These are phyloP conservation scores for Atta texana DNA, from an alignment of 1,140 invertebrate species.

Conservation along the genomic window DNA sequence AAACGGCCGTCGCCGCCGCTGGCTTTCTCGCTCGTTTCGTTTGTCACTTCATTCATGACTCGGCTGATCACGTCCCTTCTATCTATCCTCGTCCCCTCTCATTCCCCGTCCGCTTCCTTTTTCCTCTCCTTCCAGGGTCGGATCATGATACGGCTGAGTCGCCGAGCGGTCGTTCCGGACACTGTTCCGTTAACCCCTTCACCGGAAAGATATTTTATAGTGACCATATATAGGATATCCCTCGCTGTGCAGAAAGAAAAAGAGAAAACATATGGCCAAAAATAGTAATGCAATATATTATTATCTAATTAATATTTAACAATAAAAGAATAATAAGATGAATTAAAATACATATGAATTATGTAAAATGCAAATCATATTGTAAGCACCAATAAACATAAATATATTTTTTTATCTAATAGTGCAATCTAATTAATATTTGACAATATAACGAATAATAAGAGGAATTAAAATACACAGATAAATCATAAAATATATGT, in stretches of 20 bases:
- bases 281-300: too few species aligned
- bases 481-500: too few species aligned
- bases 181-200: constrained; percentile 37
- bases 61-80: constrained; percentile 63
- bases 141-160: not conserved
- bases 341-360: too few species aligned
- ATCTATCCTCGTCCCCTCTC: constrained; percentile 79
- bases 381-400: too few species aligned
- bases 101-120: constrained; percentile 77
- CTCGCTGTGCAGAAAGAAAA: not conserved
- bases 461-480: too few species aligned
- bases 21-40: constrained; percentile 71
- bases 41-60: constrained; percentile 79
- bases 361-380: too few species aligned
- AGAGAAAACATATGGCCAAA: too few species aligned
- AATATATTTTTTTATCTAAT: too few species aligned
- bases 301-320: too few species aligned
- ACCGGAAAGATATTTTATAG: constrained; percentile 31
- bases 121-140: constrained; percentile 78
- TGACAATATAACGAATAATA: too few species aligned
- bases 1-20: constrained; percentile 66
- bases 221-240: not conserved
- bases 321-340: too few species aligned
- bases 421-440: too few species aligned
- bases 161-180: constrained; percentile 23